Evolutionary conservation across 2,113 vertebrate species (phyloP), one percentile per base, ranked within the genome.

Genomic region (Theristicus caerulescens): DNA sequence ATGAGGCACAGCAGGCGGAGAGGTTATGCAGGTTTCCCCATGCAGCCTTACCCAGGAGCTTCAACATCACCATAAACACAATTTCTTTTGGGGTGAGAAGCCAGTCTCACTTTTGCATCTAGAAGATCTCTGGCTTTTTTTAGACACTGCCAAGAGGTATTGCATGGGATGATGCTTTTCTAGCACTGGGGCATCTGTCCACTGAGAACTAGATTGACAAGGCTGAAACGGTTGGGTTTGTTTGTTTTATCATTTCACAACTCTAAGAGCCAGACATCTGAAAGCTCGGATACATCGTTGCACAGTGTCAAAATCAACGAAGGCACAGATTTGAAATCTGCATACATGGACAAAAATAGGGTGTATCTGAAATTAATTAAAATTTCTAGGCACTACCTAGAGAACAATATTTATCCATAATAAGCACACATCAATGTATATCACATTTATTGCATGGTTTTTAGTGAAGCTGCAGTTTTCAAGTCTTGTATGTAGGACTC

Each of bases 281-380:
- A 97, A 79, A 94, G 91, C 88, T 94, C 64, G 1, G 86, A 65
- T 82, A 57, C 81, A 89, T 65, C 93, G 34, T 31, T 86, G 86
- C 93, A 58, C 78, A 1, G 93, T 94, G 95, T 95, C 96, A 96
- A 97, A 94, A 82, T 49, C 26, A 1, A 72, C 12, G 2, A 34
- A 93, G 91, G 94, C 95, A 91, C 96, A 94, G 94, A 92, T 95
- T 96, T 97, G 73, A 96, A 95, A 97, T 96, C 97, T 95, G 91
- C 91, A 96, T 94, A 91, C 42, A 6, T 72, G 94, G 81, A 74
- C 96, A 90, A 95, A 95, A 95, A 94, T 72, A 91, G 94, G 93
- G 54, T 0, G 2, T 22, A 73, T 87, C 81, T 87, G 93, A 96
- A 96, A 95, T 91, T 93, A 87, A 97, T 94, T 95, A 77, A 29